Percentiles rank a stretch among this genome's conserved stretches.
phyloP scores from a whole-genome alignment of 1,140 invertebrate species.

The Chionoecetes opilio region DNA sequence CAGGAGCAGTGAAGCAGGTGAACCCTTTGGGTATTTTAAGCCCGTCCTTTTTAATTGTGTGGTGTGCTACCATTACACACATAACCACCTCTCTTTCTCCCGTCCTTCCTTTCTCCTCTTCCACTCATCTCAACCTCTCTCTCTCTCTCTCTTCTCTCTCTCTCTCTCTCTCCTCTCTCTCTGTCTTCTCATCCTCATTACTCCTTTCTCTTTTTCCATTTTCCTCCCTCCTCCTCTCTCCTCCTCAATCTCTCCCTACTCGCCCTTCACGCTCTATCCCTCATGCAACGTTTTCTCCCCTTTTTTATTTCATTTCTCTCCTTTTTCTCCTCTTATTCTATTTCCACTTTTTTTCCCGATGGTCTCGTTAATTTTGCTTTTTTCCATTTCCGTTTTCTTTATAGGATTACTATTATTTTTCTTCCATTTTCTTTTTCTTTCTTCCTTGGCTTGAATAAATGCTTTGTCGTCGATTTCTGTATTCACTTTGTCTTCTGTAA shows the following conservation, averaged over 20 bases:
- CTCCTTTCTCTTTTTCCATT: not conserved
- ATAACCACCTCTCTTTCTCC: constrained; percentile 40
- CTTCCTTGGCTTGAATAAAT: too few species aligned
- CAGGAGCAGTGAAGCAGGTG: too few species aligned
- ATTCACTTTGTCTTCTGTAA: not conserved
- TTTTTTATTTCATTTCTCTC: not conserved
- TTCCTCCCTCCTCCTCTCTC: not conserved
- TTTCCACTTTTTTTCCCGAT: not conserved
- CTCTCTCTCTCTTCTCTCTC: not conserved
- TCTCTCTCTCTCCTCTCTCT: not conserved
- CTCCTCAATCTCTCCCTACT: not conserved
- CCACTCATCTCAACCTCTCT: not conserved
- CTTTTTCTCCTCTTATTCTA: constrained; percentile 27
- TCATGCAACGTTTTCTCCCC: not conserved
- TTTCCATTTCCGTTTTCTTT: not conserved
- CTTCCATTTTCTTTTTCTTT: not conserved
- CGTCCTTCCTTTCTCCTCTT: not conserved
- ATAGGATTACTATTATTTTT: not conserved
- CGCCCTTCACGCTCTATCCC: not conserved
- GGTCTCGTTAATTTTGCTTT: not conserved
- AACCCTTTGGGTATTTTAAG: too few species aligned
- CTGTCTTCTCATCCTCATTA: not conserved
- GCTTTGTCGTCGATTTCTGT: not conserved
- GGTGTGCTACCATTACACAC: too few species aligned
- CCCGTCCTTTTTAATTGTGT: too few species aligned